Conservation (phyloP, 2,797 vertebrate genomes). For the Macroramphosus scolopax region DNA sequence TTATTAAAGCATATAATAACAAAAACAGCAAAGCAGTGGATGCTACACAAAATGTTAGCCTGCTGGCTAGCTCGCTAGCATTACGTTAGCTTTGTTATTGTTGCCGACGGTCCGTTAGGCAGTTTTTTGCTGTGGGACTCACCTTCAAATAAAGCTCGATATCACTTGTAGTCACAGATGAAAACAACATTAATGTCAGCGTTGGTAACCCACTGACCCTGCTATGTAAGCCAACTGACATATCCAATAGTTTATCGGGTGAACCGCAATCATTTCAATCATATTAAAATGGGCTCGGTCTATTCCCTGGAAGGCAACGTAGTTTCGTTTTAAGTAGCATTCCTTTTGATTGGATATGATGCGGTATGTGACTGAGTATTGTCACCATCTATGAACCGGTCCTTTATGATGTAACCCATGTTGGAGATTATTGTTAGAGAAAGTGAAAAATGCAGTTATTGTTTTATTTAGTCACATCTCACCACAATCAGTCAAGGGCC, state of each 20-base stretch:
- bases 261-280: slow-evolving; percentile 1
- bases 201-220: not conserved
- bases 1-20: slow-evolving; percentile 4
- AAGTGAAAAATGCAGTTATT: not conserved
- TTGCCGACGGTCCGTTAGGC: slow-evolving; percentile 66
- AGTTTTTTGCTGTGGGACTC: slow-evolving; percentile 36
- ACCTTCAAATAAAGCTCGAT: slow-evolving; percentile 21
- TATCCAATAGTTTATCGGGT: not conserved
- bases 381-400: not conserved
- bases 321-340: slow-evolving; percentile 29
- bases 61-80: slow-evolving; percentile 65
- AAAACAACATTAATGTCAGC: not conserved
- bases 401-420: not conserved
- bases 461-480: not conserved
- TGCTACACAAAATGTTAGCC: slow-evolving; percentile 54
- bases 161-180: not conserved
- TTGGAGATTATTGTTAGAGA: not conserved
- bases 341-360: slow-evolving; percentile 4
- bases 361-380: not conserved
- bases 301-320: slow-evolving; percentile 63
- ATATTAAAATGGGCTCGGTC: slow-evolving; percentile 60
- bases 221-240: not conserved
- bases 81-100: slow-evolving; percentile 79
- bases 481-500: slow-evolving; percentile 3
- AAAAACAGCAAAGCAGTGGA: slow-evolving; percentile 18